A percentile compares a stretch with the other conserved stretches of the same genome.
phyloP scores from a whole-genome alignment of 2,888 invertebrate species.

The Zygogramma bicolorata region DNA sequence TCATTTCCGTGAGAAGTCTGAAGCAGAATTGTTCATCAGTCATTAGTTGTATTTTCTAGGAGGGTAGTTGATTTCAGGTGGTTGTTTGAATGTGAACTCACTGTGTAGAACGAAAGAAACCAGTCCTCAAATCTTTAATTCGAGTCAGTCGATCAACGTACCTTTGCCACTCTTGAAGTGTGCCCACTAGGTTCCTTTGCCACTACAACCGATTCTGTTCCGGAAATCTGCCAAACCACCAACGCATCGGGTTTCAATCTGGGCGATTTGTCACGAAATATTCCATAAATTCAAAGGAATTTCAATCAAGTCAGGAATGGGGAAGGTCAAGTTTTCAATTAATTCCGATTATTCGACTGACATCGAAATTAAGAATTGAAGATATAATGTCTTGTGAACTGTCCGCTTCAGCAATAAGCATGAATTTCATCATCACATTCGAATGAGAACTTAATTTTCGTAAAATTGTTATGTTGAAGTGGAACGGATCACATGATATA shows the following conservation, averaged over 20 bases:
- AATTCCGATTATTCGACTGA: background rate
- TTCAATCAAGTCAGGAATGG: background rate
- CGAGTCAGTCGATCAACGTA: too few relatives aligned
- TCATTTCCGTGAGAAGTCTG: too few relatives aligned
- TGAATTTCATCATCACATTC: background rate
- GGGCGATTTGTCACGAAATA: background rate
- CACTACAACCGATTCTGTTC: background rate
- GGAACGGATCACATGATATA: background rate
- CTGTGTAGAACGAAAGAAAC: too few relatives aligned
- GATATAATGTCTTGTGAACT: background rate
- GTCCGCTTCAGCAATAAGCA: background rate
- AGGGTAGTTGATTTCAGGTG: too few relatives aligned
- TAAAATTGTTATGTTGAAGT: background rate
- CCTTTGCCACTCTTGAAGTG: too few relatives aligned
- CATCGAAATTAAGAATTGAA: background rate
- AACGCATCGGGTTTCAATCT: background rate
- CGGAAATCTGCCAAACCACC: background rate
- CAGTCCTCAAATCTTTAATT: too few relatives aligned
- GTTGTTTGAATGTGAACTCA: too few relatives aligned
- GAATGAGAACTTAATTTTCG: background rate
- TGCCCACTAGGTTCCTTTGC: too few relatives aligned
- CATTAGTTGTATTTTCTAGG: too few relatives aligned
- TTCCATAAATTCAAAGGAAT: background rate
- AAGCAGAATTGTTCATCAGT: too few relatives aligned
- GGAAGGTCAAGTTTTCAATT: background rate